Evolutionary conservation across 53 echinoderm and acorn worm genomes (phyloP).

Genomic region (Echinarachnius parma): DNA sequence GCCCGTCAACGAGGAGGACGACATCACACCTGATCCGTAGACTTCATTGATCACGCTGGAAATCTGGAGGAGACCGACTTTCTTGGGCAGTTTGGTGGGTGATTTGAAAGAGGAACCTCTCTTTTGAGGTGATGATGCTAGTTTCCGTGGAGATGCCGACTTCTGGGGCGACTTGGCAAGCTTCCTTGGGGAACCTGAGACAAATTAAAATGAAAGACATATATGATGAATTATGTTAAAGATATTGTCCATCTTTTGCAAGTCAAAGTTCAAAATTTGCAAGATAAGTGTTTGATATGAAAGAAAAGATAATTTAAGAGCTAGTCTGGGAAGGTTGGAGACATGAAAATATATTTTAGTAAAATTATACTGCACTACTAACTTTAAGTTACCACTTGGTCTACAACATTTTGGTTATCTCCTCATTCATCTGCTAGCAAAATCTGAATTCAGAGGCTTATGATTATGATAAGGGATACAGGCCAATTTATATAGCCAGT

Average conservation of each 20-base stretch:
- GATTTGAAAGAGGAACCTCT: constrained; percentile 60
- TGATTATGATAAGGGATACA: too few relatives aligned
- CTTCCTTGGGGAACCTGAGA: constrained; percentile 40
- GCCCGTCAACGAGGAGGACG: constrained; percentile 18
- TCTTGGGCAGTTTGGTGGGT: constrained; percentile 58
- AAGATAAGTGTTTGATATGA: too few relatives aligned
- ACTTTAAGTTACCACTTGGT: too few relatives aligned
- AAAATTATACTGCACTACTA: too few relatives aligned
- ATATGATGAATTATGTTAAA: neutral
- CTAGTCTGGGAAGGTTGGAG: too few relatives aligned
- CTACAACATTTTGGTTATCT: too few relatives aligned
- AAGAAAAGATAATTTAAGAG: too few relatives aligned
- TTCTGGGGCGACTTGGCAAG: constrained; percentile 1
- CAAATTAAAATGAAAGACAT: neutral
- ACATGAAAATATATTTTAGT: too few relatives aligned
- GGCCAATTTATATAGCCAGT: too few relatives aligned
- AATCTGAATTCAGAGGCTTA: too few relatives aligned
- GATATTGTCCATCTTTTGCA: neutral
- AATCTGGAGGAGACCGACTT: constrained; percentile 77
- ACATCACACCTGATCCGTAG: constrained; percentile 78
- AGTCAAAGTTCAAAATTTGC: too few relatives aligned
- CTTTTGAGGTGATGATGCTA: constrained; percentile 2
- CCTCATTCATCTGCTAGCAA: too few relatives aligned
- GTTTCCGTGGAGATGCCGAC: constrained; percentile 36
- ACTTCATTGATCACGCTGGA: constrained; percentile 90